These are phyloP conservation scores for Narcine bancroftii DNA, from an alignment of 2,113 vertebrate species.

Conservation along the genomic window DNA sequence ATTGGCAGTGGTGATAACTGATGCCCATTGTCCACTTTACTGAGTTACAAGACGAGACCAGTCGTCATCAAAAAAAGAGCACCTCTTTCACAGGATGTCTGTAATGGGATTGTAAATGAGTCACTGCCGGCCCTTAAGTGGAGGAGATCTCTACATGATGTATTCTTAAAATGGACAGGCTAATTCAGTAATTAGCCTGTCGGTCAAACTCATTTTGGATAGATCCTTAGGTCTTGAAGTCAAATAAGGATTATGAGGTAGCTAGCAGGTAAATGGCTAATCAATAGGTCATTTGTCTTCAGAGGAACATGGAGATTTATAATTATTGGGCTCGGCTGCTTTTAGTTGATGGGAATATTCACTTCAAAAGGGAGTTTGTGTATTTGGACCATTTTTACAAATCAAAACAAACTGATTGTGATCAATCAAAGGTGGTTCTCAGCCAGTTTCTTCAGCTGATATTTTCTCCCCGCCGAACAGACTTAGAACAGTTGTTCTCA, in stretches of 20 bases:
- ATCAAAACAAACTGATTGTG: background rate
- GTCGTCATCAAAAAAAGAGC: background rate
- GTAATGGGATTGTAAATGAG: constrained; percentile 1
- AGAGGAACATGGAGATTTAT: background rate
- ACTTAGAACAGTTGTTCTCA: too few relatives aligned
- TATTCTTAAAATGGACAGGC: background rate
- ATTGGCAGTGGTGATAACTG: background rate
- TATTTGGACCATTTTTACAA: background rate
- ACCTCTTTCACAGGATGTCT: background rate
- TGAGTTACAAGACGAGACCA: background rate
- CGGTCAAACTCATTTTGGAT: constrained; percentile 7
- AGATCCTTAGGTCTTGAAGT: background rate
- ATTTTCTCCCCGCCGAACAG: background rate
- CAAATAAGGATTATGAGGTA: background rate
- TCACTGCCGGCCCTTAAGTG: background rate
- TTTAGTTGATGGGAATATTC: background rate
- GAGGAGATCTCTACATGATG: background rate
- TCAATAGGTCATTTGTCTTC: background rate
- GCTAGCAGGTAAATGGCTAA: constrained; percentile 12
- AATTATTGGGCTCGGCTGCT: background rate
- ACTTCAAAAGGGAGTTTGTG: background rate
- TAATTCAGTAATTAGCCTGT: constrained; percentile 27
- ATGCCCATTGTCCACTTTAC: background rate
- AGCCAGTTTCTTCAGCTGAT: background rate
- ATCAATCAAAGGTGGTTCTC: background rate